A percentile compares a stretch with the other conserved stretches of the same genome.
Evolutionary conservation across 2,797 vertebrate species (phyloP).

Genomic region (Mallotus villosus): DNA sequence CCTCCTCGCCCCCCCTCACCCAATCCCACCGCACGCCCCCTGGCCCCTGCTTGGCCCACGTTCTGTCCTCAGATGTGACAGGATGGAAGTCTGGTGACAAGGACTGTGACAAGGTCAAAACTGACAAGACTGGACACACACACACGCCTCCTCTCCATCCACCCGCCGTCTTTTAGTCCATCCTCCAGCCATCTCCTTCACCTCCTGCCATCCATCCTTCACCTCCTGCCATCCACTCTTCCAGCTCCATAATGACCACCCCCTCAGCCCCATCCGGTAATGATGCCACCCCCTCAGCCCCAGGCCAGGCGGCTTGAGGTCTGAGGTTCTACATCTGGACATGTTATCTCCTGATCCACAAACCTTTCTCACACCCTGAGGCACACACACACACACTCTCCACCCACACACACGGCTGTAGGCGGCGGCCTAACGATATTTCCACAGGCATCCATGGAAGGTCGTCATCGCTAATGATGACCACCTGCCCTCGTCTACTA

Average conservation of each 20-base stretch:
- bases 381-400: not conserved
- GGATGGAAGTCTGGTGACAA: slow-evolving; percentile 31
- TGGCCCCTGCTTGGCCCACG: not conserved
- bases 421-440: no score
- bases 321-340: not conserved
- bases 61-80: slow-evolving; percentile 4
- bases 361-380: no score
- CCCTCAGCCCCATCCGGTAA: no score
- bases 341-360: no score
- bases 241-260: not conserved
- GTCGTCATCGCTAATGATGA: no score
- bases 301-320: not conserved
- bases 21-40: not conserved
- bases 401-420: no score
- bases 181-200: not conserved
- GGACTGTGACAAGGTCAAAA: slow-evolving; percentile 3
- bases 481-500: no score
- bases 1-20: not conserved
- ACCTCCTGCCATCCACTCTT: no score
- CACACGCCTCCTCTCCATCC: not conserved
- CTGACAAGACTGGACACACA: slow-evolving; percentile 14
- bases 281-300: no score
- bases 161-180: no score
- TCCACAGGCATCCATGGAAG: no score
- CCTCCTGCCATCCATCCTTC: not conserved